A percentile compares a stretch with the other conserved stretches of the same genome.
These are phyloP conservation scores for Gymnobelideus leadbeateri DNA, from an alignment of 2,113 vertebrate species.

Conservation along the genomic window DNA sequence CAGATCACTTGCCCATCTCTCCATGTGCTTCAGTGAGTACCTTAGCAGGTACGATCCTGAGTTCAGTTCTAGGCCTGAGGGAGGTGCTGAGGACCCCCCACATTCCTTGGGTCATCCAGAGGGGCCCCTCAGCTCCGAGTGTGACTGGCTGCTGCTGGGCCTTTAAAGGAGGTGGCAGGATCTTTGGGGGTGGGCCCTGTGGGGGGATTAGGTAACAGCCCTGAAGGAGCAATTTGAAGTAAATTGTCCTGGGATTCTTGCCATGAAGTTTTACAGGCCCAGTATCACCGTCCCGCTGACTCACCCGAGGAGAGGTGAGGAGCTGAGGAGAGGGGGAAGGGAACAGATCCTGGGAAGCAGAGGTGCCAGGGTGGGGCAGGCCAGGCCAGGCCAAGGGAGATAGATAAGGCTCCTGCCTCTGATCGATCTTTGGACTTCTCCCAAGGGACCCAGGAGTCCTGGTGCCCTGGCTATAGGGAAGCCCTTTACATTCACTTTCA, in stretches of 20 bases:
- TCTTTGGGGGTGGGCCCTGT: not conserved
- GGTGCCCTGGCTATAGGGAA: not conserved
- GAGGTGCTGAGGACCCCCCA: not conserved
- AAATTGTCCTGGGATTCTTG: conserved; percentile 84
- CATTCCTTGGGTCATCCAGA: not conserved
- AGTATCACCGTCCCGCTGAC: conserved; percentile 36
- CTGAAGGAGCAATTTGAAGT: conserved; percentile 83
- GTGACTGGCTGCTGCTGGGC: not conserved
- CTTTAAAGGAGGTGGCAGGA: not conserved
- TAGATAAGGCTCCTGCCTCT: not conserved
- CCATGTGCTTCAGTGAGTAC: no score
- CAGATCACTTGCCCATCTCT: not conserved
- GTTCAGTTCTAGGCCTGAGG: not conserved
- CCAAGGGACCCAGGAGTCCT: not conserved
- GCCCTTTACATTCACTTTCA: not conserved
- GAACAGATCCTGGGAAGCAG: conserved; percentile 8
- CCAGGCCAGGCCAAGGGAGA: not conserved
- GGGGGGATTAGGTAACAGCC: conserved; percentile 80
- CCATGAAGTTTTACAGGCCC: conserved; percentile 81
- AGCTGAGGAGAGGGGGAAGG: conserved; percentile 25
- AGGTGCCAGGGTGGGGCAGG: not conserved
- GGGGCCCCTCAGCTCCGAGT: not conserved
- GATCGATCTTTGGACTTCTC: not conserved
- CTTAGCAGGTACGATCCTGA: no score
- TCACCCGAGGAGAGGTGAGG: conserved; percentile 66